Percentiles rank a stretch among this genome's conserved stretches.
Conservation (phyloP, 2,888 invertebrate genomes). For the Eurytoma californica region DNA sequence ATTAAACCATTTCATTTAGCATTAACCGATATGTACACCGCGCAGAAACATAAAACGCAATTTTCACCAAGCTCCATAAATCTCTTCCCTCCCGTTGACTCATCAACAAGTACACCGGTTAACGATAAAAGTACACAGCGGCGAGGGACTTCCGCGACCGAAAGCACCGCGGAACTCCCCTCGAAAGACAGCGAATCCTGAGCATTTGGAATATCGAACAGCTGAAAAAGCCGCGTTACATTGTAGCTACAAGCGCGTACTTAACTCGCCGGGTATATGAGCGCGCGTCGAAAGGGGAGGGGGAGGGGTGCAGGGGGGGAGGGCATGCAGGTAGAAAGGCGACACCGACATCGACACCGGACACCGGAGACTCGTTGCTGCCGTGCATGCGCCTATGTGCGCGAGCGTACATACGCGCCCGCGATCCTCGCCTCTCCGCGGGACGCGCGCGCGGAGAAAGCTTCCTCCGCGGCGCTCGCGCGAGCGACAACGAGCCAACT, state of each 20-base stretch:
- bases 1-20: too few relatives aligned
- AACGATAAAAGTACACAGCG: too few relatives aligned
- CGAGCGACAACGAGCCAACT: constrained; percentile 2
- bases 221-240: background rate
- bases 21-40: too few relatives aligned
- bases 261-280: background rate
- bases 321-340: constrained; percentile 25
- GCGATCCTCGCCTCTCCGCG: background rate
- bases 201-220: too few relatives aligned
- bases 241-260: background rate
- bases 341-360: constrained; percentile 47
- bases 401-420: background rate
- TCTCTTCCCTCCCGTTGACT: too few relatives aligned
- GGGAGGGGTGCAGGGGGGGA: background rate
- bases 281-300: background rate
- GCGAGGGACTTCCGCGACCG: background rate
- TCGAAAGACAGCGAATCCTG: background rate
- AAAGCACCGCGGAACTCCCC: background rate
- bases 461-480: background rate
- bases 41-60: too few relatives aligned
- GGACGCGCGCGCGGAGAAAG: constrained; percentile 15
- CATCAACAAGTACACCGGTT: too few relatives aligned
- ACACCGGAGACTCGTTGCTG: constrained; percentile 44
- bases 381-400: background rate
- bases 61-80: too few relatives aligned